Base-by-base conservation (phyloP, 1,140 invertebrate species). In the Microplitis mediator region DNA sequence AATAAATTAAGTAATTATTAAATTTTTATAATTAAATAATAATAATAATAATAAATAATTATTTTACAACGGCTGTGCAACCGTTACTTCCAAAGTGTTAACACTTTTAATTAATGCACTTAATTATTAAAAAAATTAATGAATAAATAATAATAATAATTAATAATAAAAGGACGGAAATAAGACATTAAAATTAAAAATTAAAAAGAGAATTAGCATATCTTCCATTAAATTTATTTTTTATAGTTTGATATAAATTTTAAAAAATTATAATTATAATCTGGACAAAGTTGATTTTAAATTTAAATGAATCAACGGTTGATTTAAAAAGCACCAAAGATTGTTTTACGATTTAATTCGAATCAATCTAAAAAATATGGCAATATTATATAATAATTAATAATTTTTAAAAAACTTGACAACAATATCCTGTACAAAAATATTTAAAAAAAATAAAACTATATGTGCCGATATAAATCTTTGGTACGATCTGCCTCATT, bases 41-140 rank as follows among this genome's bases (percentile, higher is more conserved):
- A 54, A 14, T 50, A 8, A 50, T 50, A 54, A 54, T 54, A 14
- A 54, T 54, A 14, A 54, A 14, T 54, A 8, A 13, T 69, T 71
- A 56, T 74, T 74, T 72, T 51, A 66, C 51, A 50, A 67, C 61
- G 72, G 62, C 70, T 74, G 72, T 74, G 72, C 65, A 68, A 68
- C 36, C 61, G 39, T 31, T 54, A 54, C 65, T 68, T 68, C 65
- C 65, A 52, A 68, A 56, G 31, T 54, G 54, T 52, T 14, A 34
- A 13, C 8, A 31, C 51, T 32, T 34, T 32, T 34, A 14, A 67
- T 52, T 67, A 23, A 54, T 51, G 51, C 65, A 56, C 51, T 23
- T n/a, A 16, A 58, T 32, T 68, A 35, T 45, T 34, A 52, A 63
- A 1, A 14, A 64, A 62, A 23, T n/a, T n/a, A 63, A 23, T 4